phyloP scores from a whole-genome alignment of 2,113 vertebrate species.

The Phaetusa simplex region DNA sequence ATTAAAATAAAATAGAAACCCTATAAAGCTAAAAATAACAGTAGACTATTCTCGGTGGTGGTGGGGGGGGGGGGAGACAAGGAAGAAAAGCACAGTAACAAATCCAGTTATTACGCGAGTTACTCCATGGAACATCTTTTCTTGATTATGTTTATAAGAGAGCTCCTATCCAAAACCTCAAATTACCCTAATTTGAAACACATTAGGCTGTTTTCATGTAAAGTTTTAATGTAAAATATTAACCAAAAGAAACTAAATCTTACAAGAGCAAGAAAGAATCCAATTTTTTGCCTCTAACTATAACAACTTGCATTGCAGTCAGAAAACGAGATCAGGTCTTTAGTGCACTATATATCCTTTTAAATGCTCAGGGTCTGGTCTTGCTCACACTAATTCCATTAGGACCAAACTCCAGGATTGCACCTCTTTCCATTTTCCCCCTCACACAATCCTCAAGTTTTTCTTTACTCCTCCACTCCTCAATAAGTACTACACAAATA shows the following conservation, averaged over 20 bases:
- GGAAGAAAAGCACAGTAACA: not conserved
- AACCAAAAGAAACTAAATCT: constrained; percentile 1
- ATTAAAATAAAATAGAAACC: not conserved
- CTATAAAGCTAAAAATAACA: constrained; percentile 12
- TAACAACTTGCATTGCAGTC: not conserved
- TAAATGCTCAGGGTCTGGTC: not conserved
- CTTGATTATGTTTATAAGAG: constrained; percentile 45
- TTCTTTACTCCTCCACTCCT: not conserved
- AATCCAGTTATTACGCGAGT: not conserved
- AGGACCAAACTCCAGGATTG: not conserved
- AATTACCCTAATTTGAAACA: constrained; percentile 52
- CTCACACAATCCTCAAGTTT: not conserved
- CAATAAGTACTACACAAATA: not conserved
- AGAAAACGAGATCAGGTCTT: not conserved
- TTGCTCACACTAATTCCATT: constrained; percentile 11
- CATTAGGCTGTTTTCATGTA: not conserved
- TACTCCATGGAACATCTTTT: constrained; percentile 18
- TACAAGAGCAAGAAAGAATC: not conserved
- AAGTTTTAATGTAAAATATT: constrained; percentile 24
- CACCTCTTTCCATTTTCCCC: not conserved
- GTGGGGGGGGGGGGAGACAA: not conserved
- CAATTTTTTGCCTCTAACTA: not conserved
- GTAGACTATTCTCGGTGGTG: not conserved
- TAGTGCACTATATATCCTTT: not conserved
- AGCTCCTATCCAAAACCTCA: constrained; percentile 32